These are phyloP conservation scores for Trematomus bernacchii DNA, from an alignment of 2,797 vertebrate species.

Conservation along the genomic window DNA sequence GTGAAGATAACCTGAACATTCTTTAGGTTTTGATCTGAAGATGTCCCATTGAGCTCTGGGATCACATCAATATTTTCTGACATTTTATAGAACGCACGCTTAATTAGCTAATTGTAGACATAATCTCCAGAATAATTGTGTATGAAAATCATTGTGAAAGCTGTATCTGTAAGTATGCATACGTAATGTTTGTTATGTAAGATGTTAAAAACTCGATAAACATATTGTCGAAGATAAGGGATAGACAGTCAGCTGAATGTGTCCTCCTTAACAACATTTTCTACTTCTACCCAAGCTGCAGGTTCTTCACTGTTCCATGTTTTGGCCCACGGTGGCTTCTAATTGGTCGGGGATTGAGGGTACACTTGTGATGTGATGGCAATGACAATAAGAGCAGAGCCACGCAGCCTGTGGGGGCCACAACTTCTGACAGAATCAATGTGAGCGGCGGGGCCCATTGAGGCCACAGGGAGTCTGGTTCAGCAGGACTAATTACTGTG, in stretches of 20 bases:
- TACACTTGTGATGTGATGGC: conserved; percentile 62
- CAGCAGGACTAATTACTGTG: conserved; percentile 71
- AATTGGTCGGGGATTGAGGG: conserved; percentile 71
- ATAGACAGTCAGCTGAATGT: background rate
- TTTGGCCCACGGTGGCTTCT: conserved; percentile 34
- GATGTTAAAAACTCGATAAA: no score
- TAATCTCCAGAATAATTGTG: background rate
- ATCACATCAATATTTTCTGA: background rate
- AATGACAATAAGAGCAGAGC: conserved; percentile 52
- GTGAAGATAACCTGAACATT: background rate
- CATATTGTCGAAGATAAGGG: no score
- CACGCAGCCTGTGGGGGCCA: conserved; percentile 40
- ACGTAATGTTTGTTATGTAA: no score
- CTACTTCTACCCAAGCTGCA: background rate
- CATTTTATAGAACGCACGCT: background rate
- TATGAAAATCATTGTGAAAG: background rate
- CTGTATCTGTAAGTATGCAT: no score
- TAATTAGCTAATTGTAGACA: background rate
- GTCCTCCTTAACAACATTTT: background rate
- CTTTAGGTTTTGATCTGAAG: background rate
- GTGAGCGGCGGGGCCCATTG: conserved; percentile 33
- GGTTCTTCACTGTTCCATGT: conserved; percentile 36
- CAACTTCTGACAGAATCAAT: conserved; percentile 67
- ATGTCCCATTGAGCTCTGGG: background rate
- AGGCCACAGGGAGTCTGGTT: conserved; percentile 52